These are phyloP conservation scores for Alfaro cultratus DNA, from an alignment of 2,797 vertebrate species.

Conservation along the genomic window DNA sequence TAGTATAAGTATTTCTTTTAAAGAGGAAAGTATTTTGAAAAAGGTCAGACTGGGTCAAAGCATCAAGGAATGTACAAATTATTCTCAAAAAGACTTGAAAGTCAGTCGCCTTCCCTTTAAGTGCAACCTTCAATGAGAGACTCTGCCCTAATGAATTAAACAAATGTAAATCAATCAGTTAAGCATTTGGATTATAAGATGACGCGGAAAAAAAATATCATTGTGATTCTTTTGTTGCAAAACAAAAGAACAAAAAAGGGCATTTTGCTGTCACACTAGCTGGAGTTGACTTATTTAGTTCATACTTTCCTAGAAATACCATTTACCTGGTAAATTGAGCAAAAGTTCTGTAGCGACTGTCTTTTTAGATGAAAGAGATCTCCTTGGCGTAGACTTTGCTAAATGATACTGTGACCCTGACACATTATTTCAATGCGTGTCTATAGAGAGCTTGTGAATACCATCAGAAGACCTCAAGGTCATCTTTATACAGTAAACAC, in stretches of 20 bases:
- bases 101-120: not conserved
- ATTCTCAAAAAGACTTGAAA: not conserved
- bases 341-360: constrained; percentile 4
- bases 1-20: not conserved
- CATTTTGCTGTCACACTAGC: constrained; percentile 28
- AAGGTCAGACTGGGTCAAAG: not conserved
- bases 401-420: constrained; percentile 6
- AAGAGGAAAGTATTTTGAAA: not conserved
- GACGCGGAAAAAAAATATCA: constrained; percentile 32
- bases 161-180: constrained; percentile 52
- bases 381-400: constrained; percentile 20
- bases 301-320: constrained; percentile 21
- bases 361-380: constrained; percentile 27
- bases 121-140: not conserved
- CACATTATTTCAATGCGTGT: constrained; percentile 5
- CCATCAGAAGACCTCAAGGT: constrained; percentile 39
- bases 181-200: constrained; percentile 61
- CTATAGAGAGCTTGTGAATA: constrained; percentile 25
- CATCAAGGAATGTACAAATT: not conserved
- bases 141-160: not conserved
- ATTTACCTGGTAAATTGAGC: constrained; percentile 31
- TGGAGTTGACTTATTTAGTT: constrained; percentile 19
- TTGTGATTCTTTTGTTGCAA: constrained; percentile 29
- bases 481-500: constrained; percentile 13
- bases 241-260: constrained; percentile 16